A percentile compares a stretch with the other conserved stretches of the same genome.
phyloP scores from a whole-genome alignment of 2,888 invertebrate genomes.

The Amiota mariae region DNA sequence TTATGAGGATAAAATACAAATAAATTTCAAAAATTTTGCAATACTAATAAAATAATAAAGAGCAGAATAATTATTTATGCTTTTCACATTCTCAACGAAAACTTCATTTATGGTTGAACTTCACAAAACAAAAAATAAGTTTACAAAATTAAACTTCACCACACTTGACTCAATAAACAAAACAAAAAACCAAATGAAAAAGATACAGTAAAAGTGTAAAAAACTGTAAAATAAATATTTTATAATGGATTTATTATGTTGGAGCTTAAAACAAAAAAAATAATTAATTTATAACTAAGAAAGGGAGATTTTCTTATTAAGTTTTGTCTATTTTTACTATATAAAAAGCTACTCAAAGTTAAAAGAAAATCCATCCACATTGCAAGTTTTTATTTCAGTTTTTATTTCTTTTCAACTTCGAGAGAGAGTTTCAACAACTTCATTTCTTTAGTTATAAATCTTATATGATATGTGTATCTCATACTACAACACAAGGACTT shows the following conservation, averaged over 20 bases:
- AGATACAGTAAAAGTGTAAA: not conserved
- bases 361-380: not conserved
- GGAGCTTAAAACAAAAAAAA: not conserved
- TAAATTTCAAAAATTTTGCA: no score
- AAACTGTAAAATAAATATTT: constrained; percentile 3
- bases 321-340: constrained; percentile 1
- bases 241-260: not conserved
- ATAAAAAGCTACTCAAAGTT: not conserved
- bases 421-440: constrained; percentile 1
- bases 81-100: no score
- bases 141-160: not conserved
- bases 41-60: no score
- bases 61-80: no score
- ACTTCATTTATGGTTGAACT: no score
- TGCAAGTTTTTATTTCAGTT: constrained; percentile 8
- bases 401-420: constrained; percentile 8
- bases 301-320: not conserved
- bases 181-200: not conserved
- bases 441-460: constrained; percentile 17
- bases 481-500: not conserved
- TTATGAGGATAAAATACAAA: no score
- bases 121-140: no score
- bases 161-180: not conserved
- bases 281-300: constrained; percentile 12
- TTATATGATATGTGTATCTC: not conserved